These are phyloP conservation scores for Dendrolimus houi DNA, from an alignment of 2,888 invertebrate genomes.

Conservation along the genomic window DNA sequence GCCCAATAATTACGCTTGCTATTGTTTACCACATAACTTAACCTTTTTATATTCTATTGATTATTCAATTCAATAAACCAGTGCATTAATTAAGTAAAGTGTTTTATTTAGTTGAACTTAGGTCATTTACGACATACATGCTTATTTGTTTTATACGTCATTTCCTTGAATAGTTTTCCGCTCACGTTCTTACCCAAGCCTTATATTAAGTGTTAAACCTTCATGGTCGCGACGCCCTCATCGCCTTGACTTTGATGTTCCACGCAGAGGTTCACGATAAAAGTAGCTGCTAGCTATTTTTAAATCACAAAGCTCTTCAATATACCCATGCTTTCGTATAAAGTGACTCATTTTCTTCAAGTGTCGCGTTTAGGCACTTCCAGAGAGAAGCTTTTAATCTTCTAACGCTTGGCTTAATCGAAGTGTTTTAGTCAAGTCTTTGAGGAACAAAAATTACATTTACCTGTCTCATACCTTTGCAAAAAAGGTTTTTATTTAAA, in stretches of 20 bases:
- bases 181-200: no score
- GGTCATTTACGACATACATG: no score
- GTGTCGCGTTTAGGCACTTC: neutral
- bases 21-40: no score
- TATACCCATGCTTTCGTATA: conserved; percentile 2
- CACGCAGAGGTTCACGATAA: conserved; percentile 15
- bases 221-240: conserved; percentile 14
- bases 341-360: conserved; percentile 1
- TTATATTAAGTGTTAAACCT: neutral
- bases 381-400: neutral
- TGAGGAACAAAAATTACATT: neutral
- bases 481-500: neutral
- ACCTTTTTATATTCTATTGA: no score
- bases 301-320: conserved; percentile 4
- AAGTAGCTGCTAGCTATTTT: conserved; percentile 20
- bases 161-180: no score
- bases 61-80: no score
- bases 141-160: no score
- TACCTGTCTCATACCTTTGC: neutral
- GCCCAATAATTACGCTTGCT: no score
- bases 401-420: neutral
- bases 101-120: no score
- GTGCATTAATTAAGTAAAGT: no score
- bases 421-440: neutral
- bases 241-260: conserved; percentile 37